Base-by-base conservation (phyloP, 2,797 vertebrate species). In the Rhinoraja longicauda region DNA sequence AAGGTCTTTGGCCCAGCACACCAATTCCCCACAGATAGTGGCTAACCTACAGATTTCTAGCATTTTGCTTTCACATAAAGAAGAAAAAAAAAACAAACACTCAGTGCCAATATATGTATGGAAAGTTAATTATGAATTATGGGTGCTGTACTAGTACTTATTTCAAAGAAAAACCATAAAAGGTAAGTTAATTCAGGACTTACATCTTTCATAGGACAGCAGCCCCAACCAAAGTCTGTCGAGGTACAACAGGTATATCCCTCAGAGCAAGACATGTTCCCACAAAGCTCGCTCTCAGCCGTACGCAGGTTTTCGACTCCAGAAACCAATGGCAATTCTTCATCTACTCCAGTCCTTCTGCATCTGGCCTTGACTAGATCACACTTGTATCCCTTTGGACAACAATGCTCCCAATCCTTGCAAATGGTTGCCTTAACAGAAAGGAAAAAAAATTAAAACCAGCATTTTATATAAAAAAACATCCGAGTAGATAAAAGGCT, bases 221-320 rank as follows among this genome's bases (percentile, higher is more conserved):
- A 97, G 73, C 96, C 97, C 97, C 96, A 97, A 5, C 94, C 93
- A 19, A 77, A 93, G 1, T 86, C 78, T 9, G 94, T 94, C 96
- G 97, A 96, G 93, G 95, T 96, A 94, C 97, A 97, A 96, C 97
- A 97, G 93, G 96, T 97, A 0, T 95, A 96, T 15, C 95, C 95
- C 93, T 72, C 94, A 13, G 97, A 96, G 94, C 97, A 97, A 95
- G 96, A 96, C 8, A 73, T 75, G 24, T 73, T 78, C 12, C 91
- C 70, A 62, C 67, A 93, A 62, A 57, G 72, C 91, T 93, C 45
- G 76, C 39, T 93, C 39, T 94, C 93, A 45, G 86, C 0, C 59
- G 97, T 95, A 2, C 97, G 97, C 95, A 94, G 94, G 94, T 95
- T 95, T 64, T 62, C 62, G 64, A 88, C 62, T 36, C n/a, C 62